These are phyloP conservation scores for Alligator mississippiensis DNA, from an alignment of 2,113 vertebrate genomes.

Conservation along the genomic window DNA sequence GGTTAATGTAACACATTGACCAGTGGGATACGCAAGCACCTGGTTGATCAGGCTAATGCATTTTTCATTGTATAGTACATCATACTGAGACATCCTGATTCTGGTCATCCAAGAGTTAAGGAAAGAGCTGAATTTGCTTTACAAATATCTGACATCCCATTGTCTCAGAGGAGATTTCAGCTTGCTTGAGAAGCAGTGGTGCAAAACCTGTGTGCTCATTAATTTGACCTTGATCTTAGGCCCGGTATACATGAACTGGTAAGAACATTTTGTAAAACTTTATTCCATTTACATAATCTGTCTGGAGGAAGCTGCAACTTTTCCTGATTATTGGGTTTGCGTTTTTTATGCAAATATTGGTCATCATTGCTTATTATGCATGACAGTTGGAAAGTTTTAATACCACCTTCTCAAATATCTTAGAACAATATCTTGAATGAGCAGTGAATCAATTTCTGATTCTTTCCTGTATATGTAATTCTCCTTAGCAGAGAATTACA, in stretches of 20 bases:
- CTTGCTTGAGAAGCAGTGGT: not conserved
- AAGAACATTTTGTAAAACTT: not conserved
- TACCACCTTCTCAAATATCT: not conserved
- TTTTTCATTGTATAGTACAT: not conserved
- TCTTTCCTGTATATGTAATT: not conserved
- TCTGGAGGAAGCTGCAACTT: not conserved
- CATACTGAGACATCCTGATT: not conserved
- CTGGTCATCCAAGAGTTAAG: fast-evolving
- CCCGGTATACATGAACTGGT: not conserved
- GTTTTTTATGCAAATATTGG: constrained; percentile 30
- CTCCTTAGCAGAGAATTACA: not conserved
- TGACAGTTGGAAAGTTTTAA: constrained; percentile 24
- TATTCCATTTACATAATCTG: not conserved
- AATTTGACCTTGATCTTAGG: not conserved
- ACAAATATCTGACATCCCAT: not conserved
- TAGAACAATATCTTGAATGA: constrained; percentile 2
- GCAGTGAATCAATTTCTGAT: not conserved
- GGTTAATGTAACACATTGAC: fast-evolving
- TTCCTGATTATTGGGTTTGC: not conserved
- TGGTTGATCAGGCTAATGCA: not conserved
- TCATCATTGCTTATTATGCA: constrained; percentile 29
- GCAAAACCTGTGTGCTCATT: not conserved
- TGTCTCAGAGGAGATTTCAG: not conserved
- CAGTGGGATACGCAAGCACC: not conserved
- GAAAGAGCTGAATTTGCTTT: not conserved